Base-by-base conservation (phyloP, 2,113 vertebrate species). In the Anarhynchus alexandrinus region DNA sequence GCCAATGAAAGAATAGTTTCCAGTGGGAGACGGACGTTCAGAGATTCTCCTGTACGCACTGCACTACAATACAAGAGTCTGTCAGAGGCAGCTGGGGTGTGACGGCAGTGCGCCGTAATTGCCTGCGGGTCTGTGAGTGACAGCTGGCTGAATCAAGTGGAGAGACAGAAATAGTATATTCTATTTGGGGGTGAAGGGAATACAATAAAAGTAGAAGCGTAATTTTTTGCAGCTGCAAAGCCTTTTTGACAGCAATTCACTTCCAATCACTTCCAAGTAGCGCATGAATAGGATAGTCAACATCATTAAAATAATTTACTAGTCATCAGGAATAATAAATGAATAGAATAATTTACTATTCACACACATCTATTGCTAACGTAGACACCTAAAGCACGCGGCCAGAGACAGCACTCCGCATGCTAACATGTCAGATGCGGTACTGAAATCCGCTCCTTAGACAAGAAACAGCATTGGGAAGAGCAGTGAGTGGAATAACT, bases 181-280 rank as follows among this genome's bases (percentile, higher is more conserved):
- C 52, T 88, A 47, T 88, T 78, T 65, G 17, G 27, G 61, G 30
- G 34, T 72, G 87, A 86, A 94, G n/a, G 18, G 69, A 95, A 95
- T 86, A 94, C 73, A 93, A 91, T 66, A 70, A 78, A 78, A 82
- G 36, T 26, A 78, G 55, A 66, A 94, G 6, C 58, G 15, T 11
- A 79, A 79, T 93, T 92, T 96, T 95, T 82, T 86, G 55, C 87
- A 93, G 89, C 80, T 96, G 71, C 86, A 93, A 89, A 96, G 83
- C n/a, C 42, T 93, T 96, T 86, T 90, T 69, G 80, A 87, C 85
- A 95, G 82, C 36, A 93, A 81, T 96, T 94, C 9, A 0, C 47
- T 91, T 82, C 51, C 71, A 52, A 64, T 91, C 59, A 71, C 55
- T 96, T 76, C 89, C 69, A 92, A 95, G 59, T 61, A 93, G 91